These are phyloP conservation scores for Volucella inanis DNA, from an alignment of 2,888 invertebrate genomes.

Conservation along the genomic window DNA sequence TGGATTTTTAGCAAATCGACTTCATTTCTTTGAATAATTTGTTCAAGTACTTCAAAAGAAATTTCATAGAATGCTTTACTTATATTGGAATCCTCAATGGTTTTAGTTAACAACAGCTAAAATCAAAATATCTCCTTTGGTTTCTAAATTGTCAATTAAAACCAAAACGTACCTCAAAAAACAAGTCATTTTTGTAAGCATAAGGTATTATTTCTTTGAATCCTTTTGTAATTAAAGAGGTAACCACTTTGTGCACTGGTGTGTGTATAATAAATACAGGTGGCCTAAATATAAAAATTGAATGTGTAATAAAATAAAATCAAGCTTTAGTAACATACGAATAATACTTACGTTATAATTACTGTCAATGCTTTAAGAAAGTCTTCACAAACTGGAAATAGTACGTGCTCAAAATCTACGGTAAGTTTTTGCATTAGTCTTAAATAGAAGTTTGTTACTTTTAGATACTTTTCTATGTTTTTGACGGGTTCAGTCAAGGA, in stretches of 20 bases:
- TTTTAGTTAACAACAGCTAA: conserved; percentile 31
- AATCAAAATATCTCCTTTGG: not conserved
- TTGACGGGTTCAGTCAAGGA: conserved; percentile 63
- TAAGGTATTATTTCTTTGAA: conserved; percentile 37
- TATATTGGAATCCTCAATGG: not conserved
- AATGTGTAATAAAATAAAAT: not conserved
- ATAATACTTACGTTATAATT: conserved; percentile 30
- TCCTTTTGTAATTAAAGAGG: conserved; percentile 16
- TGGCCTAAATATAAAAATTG: conserved; percentile 19
- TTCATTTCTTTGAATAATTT: conserved; percentile 5
- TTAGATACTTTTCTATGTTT: conserved; percentile 76
- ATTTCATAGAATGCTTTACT: conserved; percentile 23
- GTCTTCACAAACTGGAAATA: conserved; percentile 62
- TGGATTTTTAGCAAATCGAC: not conserved
- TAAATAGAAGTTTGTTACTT: conserved; percentile 76
- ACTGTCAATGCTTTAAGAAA: conserved; percentile 56
- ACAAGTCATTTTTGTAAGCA: conserved; percentile 32
- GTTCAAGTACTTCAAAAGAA: conserved; percentile 18
- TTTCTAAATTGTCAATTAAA: not conserved
- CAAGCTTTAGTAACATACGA: not conserved
- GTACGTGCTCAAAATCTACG: conserved; percentile 78
- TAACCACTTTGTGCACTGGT: conserved; percentile 30
- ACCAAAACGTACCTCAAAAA: conserved; percentile 31
- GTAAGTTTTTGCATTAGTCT: conserved; percentile 76
- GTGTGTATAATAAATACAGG: conserved; percentile 30